Percentiles rank a stretch among this genome's conserved stretches.
These are phyloP conservation scores for Drymonia ruficornis DNA, from an alignment of 2,888 invertebrate species.

Conservation along the genomic window DNA sequence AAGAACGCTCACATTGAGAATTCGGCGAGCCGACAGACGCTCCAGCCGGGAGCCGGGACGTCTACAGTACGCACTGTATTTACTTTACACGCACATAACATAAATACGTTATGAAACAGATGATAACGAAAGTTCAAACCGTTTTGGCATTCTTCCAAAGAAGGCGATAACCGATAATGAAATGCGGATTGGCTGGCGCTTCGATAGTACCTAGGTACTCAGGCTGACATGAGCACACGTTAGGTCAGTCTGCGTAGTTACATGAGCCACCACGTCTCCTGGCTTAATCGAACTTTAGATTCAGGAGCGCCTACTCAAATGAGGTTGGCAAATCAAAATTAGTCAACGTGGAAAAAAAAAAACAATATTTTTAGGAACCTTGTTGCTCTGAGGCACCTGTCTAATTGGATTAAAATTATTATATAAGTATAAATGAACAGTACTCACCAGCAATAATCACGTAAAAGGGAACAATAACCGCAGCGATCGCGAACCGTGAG, in stretches of 20 bases:
- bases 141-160: slow-evolving; percentile 53
- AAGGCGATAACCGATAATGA: slow-evolving; percentile 6
- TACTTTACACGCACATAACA: slow-evolving; percentile 15
- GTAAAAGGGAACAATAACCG: slow-evolving; percentile 53
- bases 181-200: not conserved
- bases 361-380: too few relatives aligned
- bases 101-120: slow-evolving; percentile 18
- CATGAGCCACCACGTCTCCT: too few relatives aligned
- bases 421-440: slow-evolving; percentile 16
- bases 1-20: slow-evolving; percentile 47
- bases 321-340: not conserved
- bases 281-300: too few relatives aligned
- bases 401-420: too few relatives aligned
- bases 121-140: slow-evolving; percentile 44
- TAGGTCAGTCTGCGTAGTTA: not conserved
- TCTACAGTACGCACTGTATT: slow-evolving; percentile 14
- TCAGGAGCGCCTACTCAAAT: not conserved
- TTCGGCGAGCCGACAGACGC: slow-evolving; percentile 31
- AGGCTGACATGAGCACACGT: too few relatives aligned
- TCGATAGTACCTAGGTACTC: not conserved
- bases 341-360: not conserved
- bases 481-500: slow-evolving; percentile 70
- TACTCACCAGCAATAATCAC: slow-evolving; percentile 58
- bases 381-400: too few relatives aligned
- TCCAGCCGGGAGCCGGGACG: slow-evolving; percentile 13